A percentile compares a stretch with the other conserved stretches of the same genome.
These are phyloP conservation scores for Cyprinodon brontotheroides DNA, from an alignment of 2,113 vertebrate genomes.

Conservation along the genomic window DNA sequence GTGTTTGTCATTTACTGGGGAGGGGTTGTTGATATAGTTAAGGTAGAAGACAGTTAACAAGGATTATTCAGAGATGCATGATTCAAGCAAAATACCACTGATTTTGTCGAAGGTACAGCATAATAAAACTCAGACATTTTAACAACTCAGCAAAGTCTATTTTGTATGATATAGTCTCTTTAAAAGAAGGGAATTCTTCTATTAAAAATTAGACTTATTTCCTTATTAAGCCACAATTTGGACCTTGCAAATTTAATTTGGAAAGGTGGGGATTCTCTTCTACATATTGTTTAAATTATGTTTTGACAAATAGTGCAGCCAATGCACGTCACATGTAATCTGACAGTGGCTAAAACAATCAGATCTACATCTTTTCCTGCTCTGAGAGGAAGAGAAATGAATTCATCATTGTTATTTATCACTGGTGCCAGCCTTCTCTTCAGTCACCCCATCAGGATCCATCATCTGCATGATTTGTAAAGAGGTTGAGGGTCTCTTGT, in stretches of 20 bases:
- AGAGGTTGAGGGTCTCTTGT: conserved; percentile 43
- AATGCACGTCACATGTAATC: conserved; percentile 56
- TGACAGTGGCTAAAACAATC: conserved; percentile 48
- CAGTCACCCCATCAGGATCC: conserved; percentile 66
- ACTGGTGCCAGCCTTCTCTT: conserved; percentile 44
- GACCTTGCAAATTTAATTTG: conserved; percentile 24
- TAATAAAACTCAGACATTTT: no score
- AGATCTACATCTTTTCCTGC: conserved; percentile 32
- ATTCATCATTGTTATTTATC: conserved; percentile 68
- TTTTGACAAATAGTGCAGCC: conserved; percentile 73
- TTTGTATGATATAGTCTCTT: no score
- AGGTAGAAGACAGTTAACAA: no score
- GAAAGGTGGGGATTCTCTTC: conserved; percentile 42
- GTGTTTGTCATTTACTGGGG: no score
- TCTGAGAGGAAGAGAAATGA: conserved; percentile 47
- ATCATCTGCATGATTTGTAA: conserved; percentile 64
- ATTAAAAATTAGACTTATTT: neutral
- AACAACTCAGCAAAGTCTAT: no score
- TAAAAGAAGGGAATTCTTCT: no score
- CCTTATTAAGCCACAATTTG: conserved; percentile 15
- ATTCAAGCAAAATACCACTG: no score
- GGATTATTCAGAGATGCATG: no score
- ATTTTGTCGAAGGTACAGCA: no score
- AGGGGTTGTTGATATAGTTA: no score
- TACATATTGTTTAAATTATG: conserved; percentile 60